Evolutionary conservation across 2,113 vertebrate species (phyloP), one percentile per base, ranked within the genome.

Genomic region (Meriones unguiculatus): DNA sequence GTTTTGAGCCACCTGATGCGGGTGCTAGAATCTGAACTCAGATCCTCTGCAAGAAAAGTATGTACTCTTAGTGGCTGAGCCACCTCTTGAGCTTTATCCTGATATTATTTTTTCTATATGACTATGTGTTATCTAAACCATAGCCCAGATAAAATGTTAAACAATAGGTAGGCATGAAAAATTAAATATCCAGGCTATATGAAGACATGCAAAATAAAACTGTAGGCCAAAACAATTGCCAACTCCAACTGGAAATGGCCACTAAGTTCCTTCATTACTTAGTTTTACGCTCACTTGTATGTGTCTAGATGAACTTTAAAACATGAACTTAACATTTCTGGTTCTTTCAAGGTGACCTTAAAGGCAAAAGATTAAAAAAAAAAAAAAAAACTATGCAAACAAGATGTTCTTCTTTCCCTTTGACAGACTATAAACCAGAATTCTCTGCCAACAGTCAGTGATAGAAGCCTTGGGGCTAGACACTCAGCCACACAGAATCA

Each of bases 111-210:
- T 85, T 78, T 87, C 80, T 38, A 0, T 28, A 69, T 41, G 91
- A 88, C 72, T 96, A 85, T 18, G 50, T 90, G 87, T 75, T 35
- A 95, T 59, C 77, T 46, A 75, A 85, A 93, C 50, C 11, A 94
- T 22, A 20, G n/a, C 10, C 75, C 14, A 88, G 52, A 67, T 0
- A 69, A 64, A 35, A 64, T 10, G 15, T 59, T 32, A 90, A 35
- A 87, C 24, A 57, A 20, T 25, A 3, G 24, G 38, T 7, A 85
- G 57, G 30, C 35, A 92, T 0, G 86, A 35, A 25, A 88, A 94
- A 76, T 84, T 77, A 94, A 50, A 46, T 25, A 81, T 12, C 10
- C 30, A 93, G 73, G 88, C 25, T 64, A 46, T 15, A 59, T 20
- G 80, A 38, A 88, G 18, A 94, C 9, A 69, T 5, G 35, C 28